Evolutionary conservation across 2,797 vertebrate species (phyloP), one percentile per base, ranked within the genome.

Genomic region (Strix occidentalis): DNA sequence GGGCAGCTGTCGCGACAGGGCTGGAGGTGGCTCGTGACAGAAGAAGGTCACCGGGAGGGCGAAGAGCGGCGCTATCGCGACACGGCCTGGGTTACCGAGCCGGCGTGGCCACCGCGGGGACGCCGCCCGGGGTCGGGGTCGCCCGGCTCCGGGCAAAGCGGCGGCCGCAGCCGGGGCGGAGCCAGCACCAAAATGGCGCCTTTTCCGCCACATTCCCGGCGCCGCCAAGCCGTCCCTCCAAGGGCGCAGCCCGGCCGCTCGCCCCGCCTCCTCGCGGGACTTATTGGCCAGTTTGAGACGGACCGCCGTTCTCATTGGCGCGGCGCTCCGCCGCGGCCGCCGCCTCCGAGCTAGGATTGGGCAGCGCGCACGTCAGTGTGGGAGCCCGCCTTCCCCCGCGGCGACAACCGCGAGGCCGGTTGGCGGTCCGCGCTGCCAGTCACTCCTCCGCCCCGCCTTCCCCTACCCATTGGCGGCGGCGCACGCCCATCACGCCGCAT

Each of bases 141-240:
- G 5, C 11, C 41, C 19, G 4, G 28, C 51, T 13, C 17, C 8
- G 13, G n/a, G 29, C 2, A 35, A 7, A 14, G 63, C 54, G 6
- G 50, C 35, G 10, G 35, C 26, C 1, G 15, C 10, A 21, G 39
- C 46, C 53, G 23, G 84, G 84, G 90, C 69, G 66, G 41, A 58
- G 64, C 74, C 89, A 65, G 29, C 26, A 1, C 11, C 90, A 96
- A 96, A 41, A 96, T 97, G 96, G 96, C 96, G 94, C 63, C 91
- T 35, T 4, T 51, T 60, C 94, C 92, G 20, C 83, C 89, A 72
- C 82, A 41, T 93, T 82, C 76, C 26, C 63, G 16, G 56, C 83
- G 24, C 87, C 64, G n/a, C 79, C 79, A 11, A 74, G 37, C 69
- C 87, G 35, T 50, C 76, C 85, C 85, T 43, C 56, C 82, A 63